Evolutionary conservation across 1,140 invertebrate species (phyloP), one percentile per base, ranked within the genome.

Genomic region (Centruroides sculpturatus): DNA sequence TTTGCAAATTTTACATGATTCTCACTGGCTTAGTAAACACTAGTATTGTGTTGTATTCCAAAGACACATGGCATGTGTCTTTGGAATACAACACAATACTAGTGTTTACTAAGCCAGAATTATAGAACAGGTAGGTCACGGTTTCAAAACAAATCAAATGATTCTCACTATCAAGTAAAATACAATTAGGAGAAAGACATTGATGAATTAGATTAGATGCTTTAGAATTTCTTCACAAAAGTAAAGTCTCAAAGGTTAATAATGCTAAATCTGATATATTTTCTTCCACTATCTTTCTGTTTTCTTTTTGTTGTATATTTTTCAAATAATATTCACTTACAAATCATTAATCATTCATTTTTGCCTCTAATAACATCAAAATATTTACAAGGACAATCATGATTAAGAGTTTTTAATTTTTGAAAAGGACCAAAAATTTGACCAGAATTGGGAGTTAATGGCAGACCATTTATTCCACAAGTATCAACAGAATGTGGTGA

Each of bases 371-470:
- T 85, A 57, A 95, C 84, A 75, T 96, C 92, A 8, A 98, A 75
- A 77, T 96, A 97, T 61, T 83, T 81, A 68, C 88, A 91, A 47
- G 98, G 77, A 78, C 89, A 80, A 8, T 82, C 80, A 75, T 94
- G 88, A 60, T 81, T 75, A 53, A 95, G 76, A 0, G 82, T 84
- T 71, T 89, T 88, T 3, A 97, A 75, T 54, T 82, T 77, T 71
- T 94, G 90, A 57, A 92, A 87, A 69, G 84, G 80, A 13, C 94
- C 94, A 58, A 92, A 78, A 69, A 98, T 94, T 60, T 87, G 87
- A 59, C 97, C 92, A 1, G 92, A 96, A 76, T 96, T 96, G 23
- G 92, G 92, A 3, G 93, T 98, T 11, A 97, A 75, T 0, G 93
- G 93, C 47, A 98, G 76, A 11, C 94, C 93, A 78, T 98, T 97